Base-by-base conservation (phyloP, 2,888 invertebrate species). In the Aspidiotus destructor region DNA sequence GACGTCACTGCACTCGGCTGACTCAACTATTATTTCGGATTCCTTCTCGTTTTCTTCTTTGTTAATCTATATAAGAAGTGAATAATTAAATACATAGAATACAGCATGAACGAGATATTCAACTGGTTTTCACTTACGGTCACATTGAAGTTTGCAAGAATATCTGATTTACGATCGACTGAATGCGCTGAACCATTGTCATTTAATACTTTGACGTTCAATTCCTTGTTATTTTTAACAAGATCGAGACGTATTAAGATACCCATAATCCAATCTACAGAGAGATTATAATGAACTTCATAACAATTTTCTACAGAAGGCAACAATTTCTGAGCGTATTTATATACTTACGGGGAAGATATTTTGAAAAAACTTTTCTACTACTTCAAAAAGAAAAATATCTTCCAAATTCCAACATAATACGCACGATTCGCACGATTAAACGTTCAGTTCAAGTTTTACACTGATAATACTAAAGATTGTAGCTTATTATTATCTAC, bases 71-170 rank as follows among this genome's bases (percentile, higher is more conserved):
- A 3, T 2, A n/a, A 52, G 52, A 52, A 5, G n/a, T n/a, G 52
- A 52, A 52, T 1, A 13, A 52, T 52, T 1, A 52, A 52, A 52
- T 11, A 55, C n/a, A 55, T n/a, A 2, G 55, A n/a, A n/a, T 17
- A 16, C 10, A 13, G n/a, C 1, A n/a, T 55, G 16, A 55, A 52
- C n/a, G 52, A 55, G n/a, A 55, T n/a, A 55, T 10, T 16, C 55
- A 10, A 17, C 17, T 55, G 7, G 17, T 3, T 15, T 16, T 16
- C 6, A 16, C n/a, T n/a, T 15, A 55, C 55, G n/a, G 55, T 10
- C 10, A 55, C 55, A 55, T 55, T 55, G 55, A 55, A 55, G 17
- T 55, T 55, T 2, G 55, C 55, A 9, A 55, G n/a, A 17, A 17
- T 6, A 10, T 17, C 16, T 16, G 17, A n/a, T 15, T n/a, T 55